Percentiles rank a stretch among this genome's conserved stretches.
Conservation (phyloP, 53 echinoderm and acorn worm genomes). For the Paelopatides confundens region DNA sequence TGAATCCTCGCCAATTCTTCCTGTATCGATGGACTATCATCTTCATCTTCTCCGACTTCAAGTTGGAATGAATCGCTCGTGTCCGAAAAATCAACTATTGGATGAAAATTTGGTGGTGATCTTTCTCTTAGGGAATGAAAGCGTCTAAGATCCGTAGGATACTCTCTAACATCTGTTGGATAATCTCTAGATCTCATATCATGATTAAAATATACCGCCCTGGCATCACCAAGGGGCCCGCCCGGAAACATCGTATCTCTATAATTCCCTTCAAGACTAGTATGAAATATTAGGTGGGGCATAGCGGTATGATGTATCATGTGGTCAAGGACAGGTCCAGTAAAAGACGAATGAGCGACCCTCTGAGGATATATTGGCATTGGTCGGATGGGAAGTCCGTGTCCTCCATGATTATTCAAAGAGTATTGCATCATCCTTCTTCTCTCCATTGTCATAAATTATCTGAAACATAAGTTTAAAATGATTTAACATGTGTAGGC, state of each 20-base stretch:
- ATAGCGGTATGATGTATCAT: background rate
- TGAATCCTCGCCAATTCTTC: background rate
- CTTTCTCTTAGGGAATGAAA: background rate
- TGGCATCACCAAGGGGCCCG: background rate
- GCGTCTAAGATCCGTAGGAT: background rate
- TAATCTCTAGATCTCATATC: background rate
- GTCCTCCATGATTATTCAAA: background rate
- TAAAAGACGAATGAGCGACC: background rate
- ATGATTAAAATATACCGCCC: background rate
- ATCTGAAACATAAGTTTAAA: background rate
- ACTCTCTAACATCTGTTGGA: background rate
- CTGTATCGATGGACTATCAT: background rate
- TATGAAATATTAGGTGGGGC: background rate
- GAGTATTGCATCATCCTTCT: background rate
- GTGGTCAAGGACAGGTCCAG: background rate
- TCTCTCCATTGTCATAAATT: background rate
- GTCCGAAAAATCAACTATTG: conserved; percentile 23
- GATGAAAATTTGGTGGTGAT: background rate
- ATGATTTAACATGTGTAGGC: too few species aligned
- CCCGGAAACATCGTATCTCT: background rate
- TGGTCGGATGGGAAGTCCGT: background rate
- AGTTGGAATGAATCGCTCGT: background rate
- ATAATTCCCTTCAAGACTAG: background rate
- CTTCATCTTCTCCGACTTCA: background rate
- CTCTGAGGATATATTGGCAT: background rate